Evolutionary conservation across 2,113 vertebrate genomes (phyloP), one percentile per base, ranked within the genome.

Genomic region (Aptenodytes forsteri): DNA sequence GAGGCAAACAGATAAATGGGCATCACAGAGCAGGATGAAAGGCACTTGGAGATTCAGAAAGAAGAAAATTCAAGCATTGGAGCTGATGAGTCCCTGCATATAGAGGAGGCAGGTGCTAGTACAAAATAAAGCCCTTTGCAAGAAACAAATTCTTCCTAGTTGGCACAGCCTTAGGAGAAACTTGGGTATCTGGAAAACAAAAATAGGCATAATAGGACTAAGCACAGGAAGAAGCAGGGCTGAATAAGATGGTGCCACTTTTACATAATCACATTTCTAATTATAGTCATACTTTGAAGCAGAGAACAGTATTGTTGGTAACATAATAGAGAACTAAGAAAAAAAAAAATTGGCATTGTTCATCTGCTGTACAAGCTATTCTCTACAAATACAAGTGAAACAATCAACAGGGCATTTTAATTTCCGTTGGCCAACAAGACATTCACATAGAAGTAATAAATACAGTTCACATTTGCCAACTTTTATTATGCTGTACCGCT

Each of bases 211-310:
- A 86, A 87, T 12, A 67, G 64, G 62, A 56, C 83, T 67, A 29
- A 86, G 59, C 23, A 56, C 17, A 93, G 54, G 73, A 85, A 89
- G 44, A 81, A 87, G 22, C 49, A 72, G 10, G 67, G 47, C 23
- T 89, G 93, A 96, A 83, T 89, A 93, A 95, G 90, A 89, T 84
- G 64, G 42, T 93, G 82, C 58, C 93, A 90, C 58, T 96, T 96
- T 76, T 83, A 83, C 55, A 83, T 90, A 93, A 87, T 90, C 58
- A 70, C 66, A 78, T 85, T 95, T 93, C 96, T 96, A 96, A 96
- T 95, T 94, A 96, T 83, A 96, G 95, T 13, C 15, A 7, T 87
- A 94, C 89, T 96, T 65, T 46, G 73, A 91, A 77, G 86, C 86
- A 95, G 73, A 72, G 83, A 96, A 96, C 25, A 13, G 66, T 58